Evolutionary conservation across 1,140 invertebrate genomes (phyloP), one percentile per base, ranked within the genome.

Genomic region (Daktulosphaira vitifoliae): DNA sequence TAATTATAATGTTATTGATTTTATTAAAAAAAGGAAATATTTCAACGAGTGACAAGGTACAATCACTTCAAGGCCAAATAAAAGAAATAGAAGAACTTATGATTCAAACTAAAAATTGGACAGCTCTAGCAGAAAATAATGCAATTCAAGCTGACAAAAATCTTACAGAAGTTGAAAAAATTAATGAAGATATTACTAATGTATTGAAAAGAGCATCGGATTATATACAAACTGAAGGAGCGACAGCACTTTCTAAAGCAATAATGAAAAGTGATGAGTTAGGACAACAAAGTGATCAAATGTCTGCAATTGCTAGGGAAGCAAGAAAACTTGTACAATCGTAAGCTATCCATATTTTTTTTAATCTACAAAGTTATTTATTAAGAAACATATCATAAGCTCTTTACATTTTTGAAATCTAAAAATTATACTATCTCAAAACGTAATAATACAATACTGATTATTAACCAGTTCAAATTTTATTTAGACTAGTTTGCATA

Each of bases 221-320:
- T 67, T 86, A 87, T 69, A 77, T 96, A 20, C 84, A 88, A 56
- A 84, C 82, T 1, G 89, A 94, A 72, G 92, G 91, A 3, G 78
- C 79, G 20, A 79, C 80, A 22, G 90, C 91, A 0, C 75, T 96
- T 44, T 75, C 81, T 1, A 85, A 87, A 70, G 93, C 93, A 0
- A 81, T 84, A 71, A 84, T 88, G 69, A 83, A 89, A 42, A 90
- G 92, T 0, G 81, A 84, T 46, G 83, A 90, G 74, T 90, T 92
- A 74, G 93, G 92, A 6, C 86, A 92, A 68, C 89, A 95, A 72
- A 95, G 90, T 16, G 81, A 88, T 22, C 84, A 90, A 70, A 96
- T 97, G 88, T 92, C 92, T 1, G 80, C 84, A 15, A 89, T 96
- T 48, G 91, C 94, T 0, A 82, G 89, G 65, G 85, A 93, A 73